These are phyloP conservation scores for Tympanuchus pallidicinctus DNA, from an alignment of 2,113 vertebrate species.

Conservation along the genomic window DNA sequence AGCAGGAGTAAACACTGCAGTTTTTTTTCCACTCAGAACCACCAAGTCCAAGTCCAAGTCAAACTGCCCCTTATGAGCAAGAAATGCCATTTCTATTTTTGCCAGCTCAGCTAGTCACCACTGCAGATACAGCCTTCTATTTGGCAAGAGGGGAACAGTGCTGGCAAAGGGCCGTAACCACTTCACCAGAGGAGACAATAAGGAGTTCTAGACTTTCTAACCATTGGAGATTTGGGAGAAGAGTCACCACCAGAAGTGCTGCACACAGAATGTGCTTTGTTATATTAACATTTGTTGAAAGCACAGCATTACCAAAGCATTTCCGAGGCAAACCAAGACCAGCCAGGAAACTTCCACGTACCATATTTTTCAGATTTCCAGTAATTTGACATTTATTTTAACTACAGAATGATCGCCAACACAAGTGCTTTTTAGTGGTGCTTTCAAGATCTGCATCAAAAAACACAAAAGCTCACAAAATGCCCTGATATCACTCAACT, in stretches of 20 bases:
- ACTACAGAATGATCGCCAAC: background rate
- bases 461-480: conserved; percentile 21
- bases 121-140: background rate
- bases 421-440: background rate
- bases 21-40: background rate
- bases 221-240: conserved; percentile 34
- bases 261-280: conserved; percentile 44
- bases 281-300: conserved; percentile 56
- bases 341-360: conserved; percentile 42
- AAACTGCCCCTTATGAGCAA: background rate
- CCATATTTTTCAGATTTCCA: conserved; percentile 52
- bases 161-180: conserved; percentile 27
- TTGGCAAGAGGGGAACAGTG: background rate
- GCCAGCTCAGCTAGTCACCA: background rate
- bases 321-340: conserved; percentile 67
- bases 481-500: background rate
- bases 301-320: conserved; percentile 62
- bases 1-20: background rate
- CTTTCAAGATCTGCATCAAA: background rate
- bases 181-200: conserved; percentile 37
- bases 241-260: conserved; percentile 50
- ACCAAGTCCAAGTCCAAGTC: background rate
- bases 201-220: background rate
- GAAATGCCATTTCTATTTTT: background rate
- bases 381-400: conserved; percentile 10